Evolutionary conservation across 2,797 vertebrate species (phyloP).

Genomic region (Chrysolophus pictus): DNA sequence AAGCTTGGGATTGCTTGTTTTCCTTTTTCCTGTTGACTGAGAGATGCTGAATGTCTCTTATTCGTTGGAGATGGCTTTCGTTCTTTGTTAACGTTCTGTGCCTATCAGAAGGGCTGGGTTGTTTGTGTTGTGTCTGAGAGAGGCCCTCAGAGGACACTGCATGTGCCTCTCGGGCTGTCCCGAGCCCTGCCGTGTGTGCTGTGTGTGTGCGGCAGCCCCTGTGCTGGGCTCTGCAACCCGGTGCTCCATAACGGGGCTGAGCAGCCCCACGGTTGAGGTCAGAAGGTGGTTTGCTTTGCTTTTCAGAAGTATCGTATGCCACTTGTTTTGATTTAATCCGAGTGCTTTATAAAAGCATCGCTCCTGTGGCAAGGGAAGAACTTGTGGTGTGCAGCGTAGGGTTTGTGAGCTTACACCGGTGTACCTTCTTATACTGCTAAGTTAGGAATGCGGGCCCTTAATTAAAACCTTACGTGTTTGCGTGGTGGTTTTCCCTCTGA

Average conservation of each 20-base stretch:
- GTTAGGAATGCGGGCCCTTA: neutral
- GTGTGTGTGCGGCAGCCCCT: neutral
- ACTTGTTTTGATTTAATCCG: neutral
- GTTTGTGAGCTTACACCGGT: neutral
- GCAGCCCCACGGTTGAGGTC: neutral
- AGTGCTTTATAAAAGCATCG: neutral
- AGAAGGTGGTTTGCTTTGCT: neutral
- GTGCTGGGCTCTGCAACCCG: conserved; percentile 34
- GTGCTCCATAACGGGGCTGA: conserved; percentile 1
- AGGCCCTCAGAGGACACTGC: neutral
- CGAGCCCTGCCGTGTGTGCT: neutral
- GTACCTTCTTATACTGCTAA: neutral
- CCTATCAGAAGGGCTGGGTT: neutral
- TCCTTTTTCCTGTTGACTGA: neutral
- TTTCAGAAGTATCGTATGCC: neutral
- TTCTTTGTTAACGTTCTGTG: neutral
- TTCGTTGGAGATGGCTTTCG: neutral
- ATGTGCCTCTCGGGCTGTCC: neutral
- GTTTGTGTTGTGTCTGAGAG: conserved; percentile 38
- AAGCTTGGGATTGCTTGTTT: neutral
- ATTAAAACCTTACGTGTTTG: neutral
- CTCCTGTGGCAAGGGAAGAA: fast-evolving
- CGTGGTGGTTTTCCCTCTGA: neutral
- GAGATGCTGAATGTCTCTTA: neutral
- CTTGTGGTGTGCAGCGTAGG: neutral